Evolutionary conservation across 1,140 invertebrate genomes (phyloP).

Genomic region (Steinernema feltiae): DNA sequence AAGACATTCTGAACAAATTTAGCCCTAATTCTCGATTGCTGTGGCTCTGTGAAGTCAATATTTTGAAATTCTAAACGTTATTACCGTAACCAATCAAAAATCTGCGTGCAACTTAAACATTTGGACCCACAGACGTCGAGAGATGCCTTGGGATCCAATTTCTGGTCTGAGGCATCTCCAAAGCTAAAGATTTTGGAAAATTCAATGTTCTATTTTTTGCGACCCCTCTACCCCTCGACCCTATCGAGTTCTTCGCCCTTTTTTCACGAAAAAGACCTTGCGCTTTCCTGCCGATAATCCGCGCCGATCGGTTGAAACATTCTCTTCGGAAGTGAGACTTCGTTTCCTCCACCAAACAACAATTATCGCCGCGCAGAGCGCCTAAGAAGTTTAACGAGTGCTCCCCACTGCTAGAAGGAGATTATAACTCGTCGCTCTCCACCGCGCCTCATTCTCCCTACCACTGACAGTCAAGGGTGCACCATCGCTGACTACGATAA

Average conservation of each 20-base stretch:
- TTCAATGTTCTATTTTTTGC: neutral
- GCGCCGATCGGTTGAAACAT: slow-evolving; percentile 1
- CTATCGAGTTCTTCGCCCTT: neutral
- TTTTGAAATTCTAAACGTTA: too few species aligned
- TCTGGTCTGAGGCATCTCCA: neutral
- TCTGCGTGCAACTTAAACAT: too few species aligned
- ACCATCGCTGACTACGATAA: neutral
- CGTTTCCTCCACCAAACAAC: too few species aligned
- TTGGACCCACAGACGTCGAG: neutral
- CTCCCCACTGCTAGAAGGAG: slow-evolving; percentile 7
- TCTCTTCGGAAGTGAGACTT: neutral
- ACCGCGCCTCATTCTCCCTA: neutral
- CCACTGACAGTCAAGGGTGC: slow-evolving; percentile 12
- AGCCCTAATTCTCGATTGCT: too few species aligned
- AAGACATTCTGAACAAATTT: too few species aligned
- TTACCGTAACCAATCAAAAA: too few species aligned
- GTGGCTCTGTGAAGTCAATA: too few species aligned
- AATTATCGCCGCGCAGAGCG: neutral
- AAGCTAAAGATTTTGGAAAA: neutral
- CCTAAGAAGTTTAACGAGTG: slow-evolving; percentile 11
- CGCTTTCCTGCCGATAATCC: neutral
- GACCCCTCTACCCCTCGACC: neutral
- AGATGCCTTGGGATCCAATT: neutral
- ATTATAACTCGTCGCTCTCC: neutral
- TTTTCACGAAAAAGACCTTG: slow-evolving; percentile 5